Base-by-base conservation (phyloP, 2,888 invertebrate species). In the Hesperia comma region DNA sequence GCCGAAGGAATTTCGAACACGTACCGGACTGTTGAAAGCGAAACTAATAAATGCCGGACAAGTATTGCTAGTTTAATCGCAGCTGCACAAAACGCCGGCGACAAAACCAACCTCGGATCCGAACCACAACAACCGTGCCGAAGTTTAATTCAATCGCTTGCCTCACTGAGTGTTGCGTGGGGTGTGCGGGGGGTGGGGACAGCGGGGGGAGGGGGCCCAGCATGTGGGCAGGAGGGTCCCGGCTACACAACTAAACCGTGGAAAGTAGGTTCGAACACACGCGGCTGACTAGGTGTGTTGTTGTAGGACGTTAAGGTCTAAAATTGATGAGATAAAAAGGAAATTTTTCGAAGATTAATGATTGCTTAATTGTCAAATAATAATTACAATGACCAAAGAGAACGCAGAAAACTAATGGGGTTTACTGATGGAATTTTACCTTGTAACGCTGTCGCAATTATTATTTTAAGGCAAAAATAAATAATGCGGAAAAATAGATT, bases 71-170 rank as follows among this genome's bases (percentile, higher is more conserved):
- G 88, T 90, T 87, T 85, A 89, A 88, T 89, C 87, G 85, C 86
- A 88, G 87, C 86, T 89, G 88, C 86, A 86, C 86, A 85, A 84
- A 88, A 85, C 84, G 86, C 80, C 79, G 75, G 80, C 85, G 87
- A 88, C 91, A 88, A 88, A 90, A 90, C 88, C 88, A 83, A 88
- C 84, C 87, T 84, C 84, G 86, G 83, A 83, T 84, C 85, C 77
- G 86, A 84, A 87, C 91, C 91, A 85, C 90, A 91, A 89, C 90
- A 89, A 88, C 85, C 84, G 84, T 86, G 86, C 87, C 84, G 82
- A 91, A 92, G 89, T 92, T 92, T 92, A 92, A 92, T 92, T 92
- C 92, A 91, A 92, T 91, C 91, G 88, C 84, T 85, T 84, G 84
- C 84, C 83, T 83, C 86, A 82, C 80, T 84, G 81, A 80, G 81